These are phyloP conservation scores for Campylomormyrus tamandua DNA, from an alignment of 2,113 vertebrate species.

Conservation along the genomic window DNA sequence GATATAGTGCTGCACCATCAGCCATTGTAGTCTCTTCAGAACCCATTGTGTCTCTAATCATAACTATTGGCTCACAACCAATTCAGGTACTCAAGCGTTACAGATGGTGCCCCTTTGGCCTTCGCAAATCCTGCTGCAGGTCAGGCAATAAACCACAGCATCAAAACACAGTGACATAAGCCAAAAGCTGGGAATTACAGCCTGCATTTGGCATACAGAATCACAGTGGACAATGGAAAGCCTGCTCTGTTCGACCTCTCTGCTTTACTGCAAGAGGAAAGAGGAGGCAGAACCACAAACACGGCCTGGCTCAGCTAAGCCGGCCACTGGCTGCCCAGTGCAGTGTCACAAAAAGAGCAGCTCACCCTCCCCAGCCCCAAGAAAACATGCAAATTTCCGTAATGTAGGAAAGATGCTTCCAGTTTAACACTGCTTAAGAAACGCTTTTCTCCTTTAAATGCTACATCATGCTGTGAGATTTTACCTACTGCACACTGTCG, in stretches of 20 bases:
- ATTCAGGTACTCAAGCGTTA: neutral
- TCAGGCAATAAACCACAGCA: neutral
- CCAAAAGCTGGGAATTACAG: neutral
- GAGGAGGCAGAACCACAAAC: neutral
- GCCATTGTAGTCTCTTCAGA: neutral
- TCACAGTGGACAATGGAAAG: neutral
- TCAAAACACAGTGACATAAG: neutral
- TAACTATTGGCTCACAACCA: neutral
- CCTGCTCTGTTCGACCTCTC: neutral
- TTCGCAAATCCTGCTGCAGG: neutral
- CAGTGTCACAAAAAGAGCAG: neutral
- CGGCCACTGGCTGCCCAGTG: neutral
- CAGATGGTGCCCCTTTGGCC: neutral
- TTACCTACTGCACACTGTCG: neutral
- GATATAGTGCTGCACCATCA: neutral
- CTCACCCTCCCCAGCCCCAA: neutral
- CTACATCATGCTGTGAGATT: neutral
- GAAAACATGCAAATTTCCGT: neutral
- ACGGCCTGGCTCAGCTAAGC: neutral
- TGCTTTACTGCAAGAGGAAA: neutral
- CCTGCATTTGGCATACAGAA: neutral
- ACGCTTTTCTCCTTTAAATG: neutral
- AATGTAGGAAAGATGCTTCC: neutral
- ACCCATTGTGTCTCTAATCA: neutral
- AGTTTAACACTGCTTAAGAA: neutral